Evolutionary conservation across 2,888 invertebrate genomes (phyloP).

Genomic region (Eupsilia transversa): DNA sequence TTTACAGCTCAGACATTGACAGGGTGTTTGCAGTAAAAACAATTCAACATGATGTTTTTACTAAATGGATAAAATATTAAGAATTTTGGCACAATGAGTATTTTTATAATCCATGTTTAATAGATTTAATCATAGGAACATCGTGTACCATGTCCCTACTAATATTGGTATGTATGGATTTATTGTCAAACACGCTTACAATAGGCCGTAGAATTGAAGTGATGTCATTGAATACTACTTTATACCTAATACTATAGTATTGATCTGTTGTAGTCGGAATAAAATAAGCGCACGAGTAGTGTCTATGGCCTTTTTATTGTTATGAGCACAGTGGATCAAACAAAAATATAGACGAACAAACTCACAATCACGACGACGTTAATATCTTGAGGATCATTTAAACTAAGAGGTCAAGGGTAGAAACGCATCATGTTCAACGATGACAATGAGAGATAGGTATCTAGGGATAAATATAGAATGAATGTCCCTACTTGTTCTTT

Average conservation of each 20-base stretch:
- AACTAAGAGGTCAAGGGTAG: conserved; percentile 28
- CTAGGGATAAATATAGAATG: neutral
- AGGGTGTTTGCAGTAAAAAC: neutral
- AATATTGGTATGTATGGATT: neutral
- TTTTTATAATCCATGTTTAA: neutral
- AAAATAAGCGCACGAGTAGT: conserved; percentile 4
- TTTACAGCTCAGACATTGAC: neutral
- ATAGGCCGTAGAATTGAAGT: conserved; percentile 25
- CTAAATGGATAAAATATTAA: neutral
- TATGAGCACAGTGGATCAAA: neutral
- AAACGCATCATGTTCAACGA: conserved; percentile 25
- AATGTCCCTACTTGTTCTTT: neutral
- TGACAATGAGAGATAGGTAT: conserved; percentile 13
- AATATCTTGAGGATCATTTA: conserved; percentile 18
- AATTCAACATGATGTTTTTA: neutral
- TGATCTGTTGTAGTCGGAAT: conserved; percentile 26
- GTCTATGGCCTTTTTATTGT: conserved; percentile 12
- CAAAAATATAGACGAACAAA: neutral
- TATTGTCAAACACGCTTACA: neutral
- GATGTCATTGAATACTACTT: conserved; percentile 35
- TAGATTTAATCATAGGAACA: too few relatives aligned
- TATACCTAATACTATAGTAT: conserved; percentile 10
- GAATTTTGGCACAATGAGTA: neutral
- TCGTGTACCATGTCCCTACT: too few relatives aligned
- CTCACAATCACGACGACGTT: neutral